Percentiles rank a stretch among this genome's conserved stretches.
phyloP scores from a whole-genome alignment of 2,888 invertebrate genomes.

The Diploptera punctata region DNA sequence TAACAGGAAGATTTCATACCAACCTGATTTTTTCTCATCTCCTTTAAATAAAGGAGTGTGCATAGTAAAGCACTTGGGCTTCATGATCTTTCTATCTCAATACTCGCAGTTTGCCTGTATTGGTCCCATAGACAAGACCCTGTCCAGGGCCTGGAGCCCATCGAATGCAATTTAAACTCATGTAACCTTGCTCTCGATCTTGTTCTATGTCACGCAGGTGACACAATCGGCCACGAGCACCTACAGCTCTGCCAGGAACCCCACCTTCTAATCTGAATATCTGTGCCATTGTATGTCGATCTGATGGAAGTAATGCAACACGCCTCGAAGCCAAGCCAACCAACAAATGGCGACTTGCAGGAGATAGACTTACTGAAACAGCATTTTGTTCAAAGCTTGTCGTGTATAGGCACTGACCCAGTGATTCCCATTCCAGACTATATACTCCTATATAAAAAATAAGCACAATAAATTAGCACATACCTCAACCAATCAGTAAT shows the following conservation, averaged over 20 bases:
- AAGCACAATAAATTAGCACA: no score
- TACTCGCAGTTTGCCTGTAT: conserved; percentile 79
- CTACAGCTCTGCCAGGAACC: conserved; percentile 34
- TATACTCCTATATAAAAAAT: conserved; percentile 67
- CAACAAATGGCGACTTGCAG: conserved; percentile 76
- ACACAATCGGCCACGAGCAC: conserved; percentile 44
- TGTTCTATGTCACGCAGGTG: conserved; percentile 69
- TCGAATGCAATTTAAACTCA: conserved; percentile 82
- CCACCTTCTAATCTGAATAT: conserved; percentile 54
- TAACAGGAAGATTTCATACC: background rate
- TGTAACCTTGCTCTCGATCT: conserved; percentile 65
- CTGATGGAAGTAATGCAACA: conserved; percentile 59
- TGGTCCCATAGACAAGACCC: conserved; percentile 86
- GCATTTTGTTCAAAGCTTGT: conserved; percentile 79
- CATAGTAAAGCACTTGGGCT: no score
- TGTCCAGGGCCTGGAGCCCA: conserved; percentile 86
- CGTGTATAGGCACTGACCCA: conserved; percentile 81
- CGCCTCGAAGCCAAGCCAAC: conserved; percentile 79
- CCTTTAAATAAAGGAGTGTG: no score
- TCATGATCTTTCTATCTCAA: conserved; percentile 52
- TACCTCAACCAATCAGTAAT: no score
- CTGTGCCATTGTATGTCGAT: conserved; percentile 58
- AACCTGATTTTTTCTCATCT: no score
- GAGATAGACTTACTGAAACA: conserved; percentile 86
- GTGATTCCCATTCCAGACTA: conserved; percentile 75